phyloP scores from a whole-genome alignment of 2,797 vertebrate species.

The Hoplostethus mediterraneus region DNA sequence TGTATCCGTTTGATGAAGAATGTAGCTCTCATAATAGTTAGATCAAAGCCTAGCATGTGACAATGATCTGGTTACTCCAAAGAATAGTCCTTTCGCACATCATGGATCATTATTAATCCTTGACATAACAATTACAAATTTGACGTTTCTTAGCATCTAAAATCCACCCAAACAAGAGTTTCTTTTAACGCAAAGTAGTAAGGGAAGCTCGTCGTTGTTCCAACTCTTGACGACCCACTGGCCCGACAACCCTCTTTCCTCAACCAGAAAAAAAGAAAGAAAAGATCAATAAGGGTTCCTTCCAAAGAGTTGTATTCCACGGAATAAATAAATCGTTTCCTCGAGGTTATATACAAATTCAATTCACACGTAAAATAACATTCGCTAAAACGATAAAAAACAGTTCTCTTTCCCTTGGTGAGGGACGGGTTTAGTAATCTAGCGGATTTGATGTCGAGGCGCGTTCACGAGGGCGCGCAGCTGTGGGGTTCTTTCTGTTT shows the following conservation, averaged over 20 bases:
- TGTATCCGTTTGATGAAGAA: not conserved
- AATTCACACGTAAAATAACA: not conserved
- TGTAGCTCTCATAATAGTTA: slow-evolving; percentile 37
- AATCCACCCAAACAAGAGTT: slow-evolving; percentile 18
- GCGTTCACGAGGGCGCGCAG: slow-evolving; percentile 59
- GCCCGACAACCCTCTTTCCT: slow-evolving; percentile 65
- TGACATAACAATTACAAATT: not conserved
- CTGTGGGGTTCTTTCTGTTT: slow-evolving; percentile 53
- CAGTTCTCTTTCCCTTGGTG: slow-evolving; percentile 42
- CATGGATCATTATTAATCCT: slow-evolving; percentile 30
- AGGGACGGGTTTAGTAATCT: slow-evolving; percentile 69
- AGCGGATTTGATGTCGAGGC: slow-evolving; percentile 80
- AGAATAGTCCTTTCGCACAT: slow-evolving; percentile 31
- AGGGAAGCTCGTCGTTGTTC: slow-evolving; percentile 62
- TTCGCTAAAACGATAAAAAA: slow-evolving; percentile 22
- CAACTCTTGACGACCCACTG: slow-evolving; percentile 65
- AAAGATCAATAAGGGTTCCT: slow-evolving; percentile 23
- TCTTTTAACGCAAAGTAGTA: slow-evolving; percentile 37
- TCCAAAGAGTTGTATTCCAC: slow-evolving; percentile 41
- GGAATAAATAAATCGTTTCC: slow-evolving; percentile 9
- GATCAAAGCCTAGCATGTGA: slow-evolving; percentile 65
- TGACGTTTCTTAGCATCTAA: not conserved
- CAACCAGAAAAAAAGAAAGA: slow-evolving; percentile 33
- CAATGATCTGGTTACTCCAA: slow-evolving; percentile 45
- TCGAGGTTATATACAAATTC: not conserved